Evolutionary conservation across 2,888 invertebrate genomes (phyloP), one percentile per base, ranked within the genome.

Genomic region (Cantharis rufa): DNA sequence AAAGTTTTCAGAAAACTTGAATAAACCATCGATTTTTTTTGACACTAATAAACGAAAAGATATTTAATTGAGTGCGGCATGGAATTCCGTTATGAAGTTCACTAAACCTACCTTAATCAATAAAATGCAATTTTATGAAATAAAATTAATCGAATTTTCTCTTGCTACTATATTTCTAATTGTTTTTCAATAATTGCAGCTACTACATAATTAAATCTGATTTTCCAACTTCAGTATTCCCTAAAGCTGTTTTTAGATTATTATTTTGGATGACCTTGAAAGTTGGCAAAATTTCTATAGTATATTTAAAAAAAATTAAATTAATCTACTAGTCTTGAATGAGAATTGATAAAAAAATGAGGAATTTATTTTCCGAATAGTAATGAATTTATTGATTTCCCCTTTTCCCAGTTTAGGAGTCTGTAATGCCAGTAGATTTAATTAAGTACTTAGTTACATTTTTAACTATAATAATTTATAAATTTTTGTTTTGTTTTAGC

Each of bases 401-500:
- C 10, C 27, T 11, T 10, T 10, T 11, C 4, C 3, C 11, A 32
- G 11, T 28, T 28, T 32, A 13, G 11, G 32, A 32, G 13, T 32
- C 3, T 32, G 32, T 32, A 32, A 13, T 32, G 32, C 32, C 11
- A 32, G 11, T 32, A 32, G 32, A n/a, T 7, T 13, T 48, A 48
- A 32, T n/a, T n/a, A 10, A 28, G 10, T 28, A 48, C 5, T 15
- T 69, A 32, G 28, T 28, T 27, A 28, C n/a, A 16, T 24, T 15
- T 21, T 69, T 69, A 27, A 28, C 9, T 62, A 2, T 28, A 62
- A 62, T 18, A 73, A 69, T 61, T 63, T 18, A 63, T 70, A 66
- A 10, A 28, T 48, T 18, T 61, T 62, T 90, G n/a, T 89, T 90
- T 91, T 91, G 91, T 93, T 94, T 84, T 93, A 94, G 94, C 94